These are phyloP conservation scores for Arizona elegans DNA, from an alignment of 2,113 vertebrate genomes.

Conservation along the genomic window DNA sequence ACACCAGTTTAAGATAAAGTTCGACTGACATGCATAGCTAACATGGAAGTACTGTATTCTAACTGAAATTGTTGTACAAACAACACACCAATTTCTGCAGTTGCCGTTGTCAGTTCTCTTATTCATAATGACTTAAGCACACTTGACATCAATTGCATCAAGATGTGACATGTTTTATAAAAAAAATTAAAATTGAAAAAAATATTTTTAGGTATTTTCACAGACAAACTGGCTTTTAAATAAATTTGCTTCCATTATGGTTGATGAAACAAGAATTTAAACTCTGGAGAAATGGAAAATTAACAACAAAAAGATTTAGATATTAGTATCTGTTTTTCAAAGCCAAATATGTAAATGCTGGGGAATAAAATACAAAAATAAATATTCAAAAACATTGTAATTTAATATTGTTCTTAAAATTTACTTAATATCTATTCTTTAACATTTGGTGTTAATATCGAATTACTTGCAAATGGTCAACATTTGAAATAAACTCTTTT, in stretches of 20 bases:
- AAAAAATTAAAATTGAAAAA: conserved; percentile 80
- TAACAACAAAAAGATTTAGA: conserved; percentile 76
- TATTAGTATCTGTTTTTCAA: conserved; percentile 89
- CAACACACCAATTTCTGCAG: conserved; percentile 83
- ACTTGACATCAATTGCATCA: conserved; percentile 93
- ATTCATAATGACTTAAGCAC: conserved; percentile 97
- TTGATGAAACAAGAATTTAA: conserved; percentile 69
- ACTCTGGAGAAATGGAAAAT: conserved; percentile 74
- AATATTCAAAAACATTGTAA: conserved; percentile 87
- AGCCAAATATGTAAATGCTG: conserved; percentile 91
- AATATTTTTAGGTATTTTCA: conserved; percentile 99
- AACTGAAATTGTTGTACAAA: conserved; percentile 77
- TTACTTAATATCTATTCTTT: conserved; percentile 95
- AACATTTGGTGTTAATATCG: conserved; percentile 96
- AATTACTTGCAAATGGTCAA: conserved; percentile 90
- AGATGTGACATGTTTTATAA: conserved; percentile 95
- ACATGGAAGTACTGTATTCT: conserved; percentile 76
- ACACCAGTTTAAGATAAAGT: conserved; percentile 73
- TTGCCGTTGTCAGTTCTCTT: conserved; percentile 85
- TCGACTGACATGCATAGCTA: conserved; percentile 81
- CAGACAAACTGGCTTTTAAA: conserved; percentile 97
- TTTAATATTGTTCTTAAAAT: conserved; percentile 92
- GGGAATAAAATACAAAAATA: conserved; percentile 72
- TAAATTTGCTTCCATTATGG: conserved; percentile 94
- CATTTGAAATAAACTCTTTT: conserved; percentile 90